Evolutionary conservation across 2,888 invertebrate genomes (phyloP), one percentile per base, ranked within the genome.

Genomic region (Nomada fucata): DNA sequence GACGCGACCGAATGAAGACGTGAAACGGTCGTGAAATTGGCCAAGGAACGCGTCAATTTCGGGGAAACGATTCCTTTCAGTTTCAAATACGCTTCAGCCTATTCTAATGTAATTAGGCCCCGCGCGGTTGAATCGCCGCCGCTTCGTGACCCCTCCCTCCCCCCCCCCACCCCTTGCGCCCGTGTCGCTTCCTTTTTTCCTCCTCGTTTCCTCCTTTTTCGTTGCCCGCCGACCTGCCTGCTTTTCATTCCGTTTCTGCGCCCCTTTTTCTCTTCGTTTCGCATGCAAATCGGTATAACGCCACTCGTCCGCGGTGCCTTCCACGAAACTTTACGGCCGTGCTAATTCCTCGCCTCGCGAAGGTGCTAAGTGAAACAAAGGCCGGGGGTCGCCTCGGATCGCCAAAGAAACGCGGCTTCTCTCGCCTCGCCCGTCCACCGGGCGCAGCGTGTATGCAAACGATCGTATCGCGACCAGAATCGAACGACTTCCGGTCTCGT

Each of bases 291-390:
- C 83, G 36, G 61, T 29, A 36, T 13, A 15, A 47, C 47, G 73
- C 18, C 72, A 64, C 47, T 69, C 69, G 74, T 55, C 57, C 50
- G 69, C 47, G 59, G 53, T 60, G 79, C 65, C 72, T 42, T 47
- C 67, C 70, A 67, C 83, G 74, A 70, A 67, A 68, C 70, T 83
- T 83, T 83, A 83, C 72, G 59, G 71, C 86, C 76, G 90, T 91
- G 93, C 91, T 93, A 93, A 93, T 93, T 93, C 90, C 71, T 89
- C 84, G 79, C 81, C 57, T 76, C 59, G 86, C 89, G 83, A 88
- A 93, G 91, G 92, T 92, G 92, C 89, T 92, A 92, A 92, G 89
- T 85, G 89, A 90, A 89, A 90, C 87, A 86, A 89, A 89, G 86
- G 88, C 70, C 70, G 29, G 74, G 47, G 73, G 76, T 42, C 63